Base-by-base conservation (phyloP, 2,888 invertebrate genomes). In the Nycteola revayana region DNA sequence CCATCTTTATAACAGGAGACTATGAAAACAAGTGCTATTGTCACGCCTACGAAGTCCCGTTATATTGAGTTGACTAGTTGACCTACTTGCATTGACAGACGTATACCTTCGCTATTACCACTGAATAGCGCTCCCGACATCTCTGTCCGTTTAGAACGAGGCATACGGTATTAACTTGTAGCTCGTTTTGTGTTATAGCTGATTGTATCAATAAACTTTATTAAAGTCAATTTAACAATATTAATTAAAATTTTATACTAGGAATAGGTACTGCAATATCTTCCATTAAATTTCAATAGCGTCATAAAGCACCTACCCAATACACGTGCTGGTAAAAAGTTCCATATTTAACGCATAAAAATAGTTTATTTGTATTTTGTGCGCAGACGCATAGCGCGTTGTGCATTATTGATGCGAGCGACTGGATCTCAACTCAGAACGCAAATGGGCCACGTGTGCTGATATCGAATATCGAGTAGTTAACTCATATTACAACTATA, bases 391-490 rank as follows among this genome's bases (percentile, higher is more conserved):
- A 62, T 34, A 41, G 49, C 51, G 36, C 44, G 54, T 42, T 45
- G 48, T 47, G 53, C 56, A 65, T 66, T 64, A 68, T 54, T 60
- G 58, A 70, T 66, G 70, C 39, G 42, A 37, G 35, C 53, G 50
- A 39, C 56, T 55, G 42, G 58, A 63, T 67, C 71, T 66, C 50
- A 26, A 60, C 61, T 53, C 34, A 32, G 53, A 59, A 59, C 62
- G 70, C 69, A 75, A 76, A 76, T 76, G 72, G 72, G 58, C 69
- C 75, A 77, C 76, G 75, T 75, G 76, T 60, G 51, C 51, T 36
- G 60, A 69, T 75, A 72, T 66, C 55, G 52, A 58, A 60, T 66
- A 65, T 56, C 57, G 43, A 22, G 11, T 25, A 32, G 10, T 18
- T 11, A 21, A 29, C 4, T 32, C 34, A 40, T 9, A 18, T 11